A percentile compares a stretch with the other conserved stretches of the same genome.
Evolutionary conservation across 2,113 vertebrate species (phyloP).

Genomic region (Aspiorhynchus laticeps): DNA sequence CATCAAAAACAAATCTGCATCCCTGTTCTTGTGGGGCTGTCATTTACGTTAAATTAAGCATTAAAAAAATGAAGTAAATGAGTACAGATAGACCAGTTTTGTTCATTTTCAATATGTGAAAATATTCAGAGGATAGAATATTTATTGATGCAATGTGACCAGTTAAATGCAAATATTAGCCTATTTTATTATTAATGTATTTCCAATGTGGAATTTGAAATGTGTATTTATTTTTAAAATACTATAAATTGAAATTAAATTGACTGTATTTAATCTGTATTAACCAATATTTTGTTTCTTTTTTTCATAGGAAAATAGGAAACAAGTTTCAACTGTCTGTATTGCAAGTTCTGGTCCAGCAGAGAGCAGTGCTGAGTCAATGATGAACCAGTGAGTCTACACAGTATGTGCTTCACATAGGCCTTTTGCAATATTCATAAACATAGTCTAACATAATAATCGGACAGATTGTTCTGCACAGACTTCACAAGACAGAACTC

Average conservation of each 20-base stretch:
- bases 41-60: background rate
- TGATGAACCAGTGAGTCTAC: background rate
- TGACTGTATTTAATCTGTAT: background rate
- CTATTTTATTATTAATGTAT: background rate
- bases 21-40: background rate
- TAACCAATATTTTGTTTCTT: background rate
- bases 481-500: background rate
- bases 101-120: background rate
- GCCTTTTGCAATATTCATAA: background rate
- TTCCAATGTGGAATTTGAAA: background rate
- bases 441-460: background rate
- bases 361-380: slow-evolving; percentile 48
- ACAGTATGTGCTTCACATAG: background rate
- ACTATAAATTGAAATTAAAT: background rate
- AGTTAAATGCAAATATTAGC: background rate
- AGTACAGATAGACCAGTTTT: background rate
- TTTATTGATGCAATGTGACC: background rate
- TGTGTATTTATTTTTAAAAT: background rate
- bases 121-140: background rate
- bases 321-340: background rate
- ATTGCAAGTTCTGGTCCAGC: slow-evolving; percentile 25
- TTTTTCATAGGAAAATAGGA: background rate
- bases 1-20: background rate
- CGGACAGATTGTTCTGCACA: background rate
- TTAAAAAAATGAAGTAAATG: background rate